Base-by-base conservation (phyloP, 2,113 vertebrate species). In the Anarhynchus alexandrinus region DNA sequence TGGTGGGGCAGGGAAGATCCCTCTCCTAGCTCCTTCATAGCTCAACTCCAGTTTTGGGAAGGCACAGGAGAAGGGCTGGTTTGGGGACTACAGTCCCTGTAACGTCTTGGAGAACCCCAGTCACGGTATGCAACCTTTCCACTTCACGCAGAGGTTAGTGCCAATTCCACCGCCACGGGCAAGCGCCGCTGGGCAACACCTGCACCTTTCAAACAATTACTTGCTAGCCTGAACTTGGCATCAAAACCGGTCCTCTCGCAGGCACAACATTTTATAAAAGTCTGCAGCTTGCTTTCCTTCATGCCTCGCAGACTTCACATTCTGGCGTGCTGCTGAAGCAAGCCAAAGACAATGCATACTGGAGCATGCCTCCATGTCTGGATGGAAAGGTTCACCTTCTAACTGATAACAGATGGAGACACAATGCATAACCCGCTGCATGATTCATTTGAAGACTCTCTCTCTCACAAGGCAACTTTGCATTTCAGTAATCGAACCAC, bases 371-470 rank as follows among this genome's bases (percentile, higher is more conserved):
- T 82, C 64, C 59, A 79, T 49, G 59, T 92, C 25, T 88, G 74
- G 69, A 82, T 40, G 61, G 69, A 84, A 88, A 91, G 45, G 69
- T 61, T 92, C 83, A 91, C 77, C 92, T 88, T 86, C 88, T 88
- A 94, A 81, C 73, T 86, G 16, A 0, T 45, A 93, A 81, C 69
- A 91, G 67, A 90, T 52, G 52, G 55, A 80, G 59, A 84, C 70
- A 94, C 25, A 89, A 65, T 51, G 71, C 72, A 84, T 61, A 93
- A 92, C 32, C 36, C 61, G 65, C 40, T 67, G 52, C 69, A 76
- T 13, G 26, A 81, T 47, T 90, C 71, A 84, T 61, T 89, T 49
- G 72, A 93, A 89, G 83, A 62, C 64, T 76, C 55, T 86, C 70
- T 86, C 70, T 83, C 69, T 69, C 69, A 70, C 67, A 9, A 64